Evolutionary conservation across 2,113 vertebrate genomes (phyloP).

Genomic region (Artemisiospiza belli): DNA sequence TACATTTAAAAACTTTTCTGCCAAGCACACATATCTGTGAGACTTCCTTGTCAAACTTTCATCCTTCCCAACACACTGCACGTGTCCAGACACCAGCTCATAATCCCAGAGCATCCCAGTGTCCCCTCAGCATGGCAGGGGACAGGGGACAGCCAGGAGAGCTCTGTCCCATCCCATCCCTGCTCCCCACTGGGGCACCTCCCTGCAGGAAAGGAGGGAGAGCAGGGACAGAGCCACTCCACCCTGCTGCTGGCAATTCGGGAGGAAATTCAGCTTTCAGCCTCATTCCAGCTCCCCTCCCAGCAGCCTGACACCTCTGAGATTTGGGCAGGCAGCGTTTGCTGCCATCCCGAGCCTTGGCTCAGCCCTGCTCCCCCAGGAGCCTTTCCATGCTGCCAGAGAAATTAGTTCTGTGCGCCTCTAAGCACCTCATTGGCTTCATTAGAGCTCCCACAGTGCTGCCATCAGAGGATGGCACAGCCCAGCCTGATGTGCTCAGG

Average conservation of each 20-base stretch:
- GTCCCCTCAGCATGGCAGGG: fast-evolving
- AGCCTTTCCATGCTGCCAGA: not conserved
- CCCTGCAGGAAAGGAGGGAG: not conserved
- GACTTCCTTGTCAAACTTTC: too few species aligned
- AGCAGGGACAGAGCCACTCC: not conserved
- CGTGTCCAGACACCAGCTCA: not conserved
- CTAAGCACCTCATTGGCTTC: not conserved
- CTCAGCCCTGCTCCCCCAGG: slow-evolving; percentile 4
- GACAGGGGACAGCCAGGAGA: not conserved
- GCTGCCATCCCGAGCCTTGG: not conserved
- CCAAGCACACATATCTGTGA: too few species aligned
- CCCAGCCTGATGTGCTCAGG: not conserved
- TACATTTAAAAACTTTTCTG: too few species aligned
- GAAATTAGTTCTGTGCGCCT: not conserved
- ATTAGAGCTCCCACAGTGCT: not conserved
- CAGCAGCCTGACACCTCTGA: not conserved
- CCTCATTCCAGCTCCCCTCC: not conserved
- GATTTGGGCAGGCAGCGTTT: not conserved
- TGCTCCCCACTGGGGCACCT: not conserved
- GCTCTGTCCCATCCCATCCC: not conserved
- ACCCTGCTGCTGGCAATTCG: not conserved
- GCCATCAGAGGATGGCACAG: not conserved
- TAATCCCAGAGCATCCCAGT: fast-evolving
- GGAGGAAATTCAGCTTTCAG: not conserved
- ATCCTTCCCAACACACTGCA: too few species aligned